phyloP scores from a whole-genome alignment of 2,113 vertebrate species.

The Lepisosteus oculatus region DNA sequence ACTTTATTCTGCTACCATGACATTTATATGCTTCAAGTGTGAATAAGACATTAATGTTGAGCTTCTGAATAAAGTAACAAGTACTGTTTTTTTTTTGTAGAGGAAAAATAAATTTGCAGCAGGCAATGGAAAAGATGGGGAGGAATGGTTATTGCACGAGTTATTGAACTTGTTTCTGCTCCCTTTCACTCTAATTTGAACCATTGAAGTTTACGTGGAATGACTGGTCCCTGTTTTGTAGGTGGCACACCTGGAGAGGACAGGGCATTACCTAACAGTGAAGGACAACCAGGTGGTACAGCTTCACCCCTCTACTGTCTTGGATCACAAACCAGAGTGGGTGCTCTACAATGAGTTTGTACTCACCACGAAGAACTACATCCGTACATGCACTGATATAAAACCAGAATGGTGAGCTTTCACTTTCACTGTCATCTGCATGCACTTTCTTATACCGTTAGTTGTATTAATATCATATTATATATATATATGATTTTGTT shows the following conservation, averaged over 20 bases:
- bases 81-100: too few species aligned
- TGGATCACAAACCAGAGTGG: slow-evolving; percentile 97
- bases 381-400: slow-evolving; percentile 93
- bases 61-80: too few species aligned
- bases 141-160: too few species aligned
- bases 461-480: too few species aligned
- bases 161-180: too few species aligned
- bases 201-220: too few species aligned
- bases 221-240: slow-evolving; percentile 41
- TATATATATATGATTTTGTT: neutral
- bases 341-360: slow-evolving; percentile 98
- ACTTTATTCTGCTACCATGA: too few species aligned
- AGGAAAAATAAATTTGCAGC: too few species aligned
- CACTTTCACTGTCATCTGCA: neutral
- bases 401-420: slow-evolving; percentile 89
- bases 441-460: neutral
- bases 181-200: too few species aligned
- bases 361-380: slow-evolving; percentile 96
- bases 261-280: slow-evolving; percentile 92
- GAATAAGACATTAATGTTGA: too few species aligned
- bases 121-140: too few species aligned
- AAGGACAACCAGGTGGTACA: slow-evolving; percentile 98
- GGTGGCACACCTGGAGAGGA: slow-evolving; percentile 93
- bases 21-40: too few species aligned
- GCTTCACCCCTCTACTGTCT: slow-evolving; percentile 92